Evolutionary conservation across 2,888 invertebrate genomes (phyloP).

Genomic region (Cosmorhoe ocellata): DNA sequence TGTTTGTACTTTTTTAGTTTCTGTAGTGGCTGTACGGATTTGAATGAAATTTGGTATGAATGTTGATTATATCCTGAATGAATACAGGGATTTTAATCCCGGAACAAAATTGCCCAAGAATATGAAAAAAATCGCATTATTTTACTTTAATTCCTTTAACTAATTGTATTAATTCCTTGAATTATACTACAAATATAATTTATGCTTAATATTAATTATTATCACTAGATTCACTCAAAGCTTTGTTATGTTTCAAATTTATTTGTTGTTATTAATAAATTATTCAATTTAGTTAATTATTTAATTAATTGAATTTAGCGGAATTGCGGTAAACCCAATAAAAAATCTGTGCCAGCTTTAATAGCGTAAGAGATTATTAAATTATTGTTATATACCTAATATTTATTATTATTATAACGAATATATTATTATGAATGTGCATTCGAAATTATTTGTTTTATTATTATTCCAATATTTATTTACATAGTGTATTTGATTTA

Average conservation of each 20-base stretch:
- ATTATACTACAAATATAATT: no score
- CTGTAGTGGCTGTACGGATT: no score
- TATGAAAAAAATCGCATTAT: no score
- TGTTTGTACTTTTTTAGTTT: no score
- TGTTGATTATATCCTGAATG: no score
- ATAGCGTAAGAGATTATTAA: constrained; percentile 69
- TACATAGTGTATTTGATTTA: no score
- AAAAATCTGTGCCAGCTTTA: constrained; percentile 78
- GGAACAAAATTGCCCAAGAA: no score
- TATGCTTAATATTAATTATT: no score
- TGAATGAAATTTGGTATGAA: no score
- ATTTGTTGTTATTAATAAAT: constrained; percentile 16
- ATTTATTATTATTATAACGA: constrained; percentile 65
- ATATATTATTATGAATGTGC: constrained; percentile 71
- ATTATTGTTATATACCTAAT: constrained; percentile 54
- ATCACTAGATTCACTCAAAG: neutral
- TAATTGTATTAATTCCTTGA: no score
- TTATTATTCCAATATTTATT: neutral
- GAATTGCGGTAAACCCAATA: constrained; percentile 66
- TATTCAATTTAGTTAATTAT: constrained; percentile 24
- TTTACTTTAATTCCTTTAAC: no score
- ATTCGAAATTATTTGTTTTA: constrained; percentile 47
- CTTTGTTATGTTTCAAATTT: neutral
- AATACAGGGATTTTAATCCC: no score
- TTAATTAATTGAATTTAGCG: constrained; percentile 45